phyloP scores from a whole-genome alignment of 1,140 invertebrate genomes.

The Drosophila dunni region DNA sequence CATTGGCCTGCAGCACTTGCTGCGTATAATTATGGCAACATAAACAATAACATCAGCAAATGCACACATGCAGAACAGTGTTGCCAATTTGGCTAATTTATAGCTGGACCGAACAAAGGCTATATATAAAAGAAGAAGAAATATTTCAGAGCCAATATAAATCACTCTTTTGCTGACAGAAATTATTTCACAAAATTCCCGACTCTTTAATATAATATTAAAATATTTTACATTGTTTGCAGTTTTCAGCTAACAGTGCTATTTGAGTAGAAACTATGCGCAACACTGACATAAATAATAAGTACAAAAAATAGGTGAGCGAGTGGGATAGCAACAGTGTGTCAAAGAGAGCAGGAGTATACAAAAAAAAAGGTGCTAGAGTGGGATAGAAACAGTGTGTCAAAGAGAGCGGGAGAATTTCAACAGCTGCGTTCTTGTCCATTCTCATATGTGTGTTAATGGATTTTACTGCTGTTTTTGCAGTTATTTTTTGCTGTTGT shows the following conservation, averaged over 20 bases:
- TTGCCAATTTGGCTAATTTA: no score
- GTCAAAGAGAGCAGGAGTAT: no score
- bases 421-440: conserved; percentile 27
- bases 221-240: no score
- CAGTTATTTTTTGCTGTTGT: conserved; percentile 28
- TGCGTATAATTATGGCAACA: conserved; percentile 75
- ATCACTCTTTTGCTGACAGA: no score
- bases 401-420: not conserved
- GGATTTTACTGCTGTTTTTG: conserved; percentile 51
- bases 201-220: no score
- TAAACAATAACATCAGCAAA: conserved; percentile 55
- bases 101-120: no score
- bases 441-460: conserved; percentile 57
- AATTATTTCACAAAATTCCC: no score
- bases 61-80: conserved; percentile 7
- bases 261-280: no score
- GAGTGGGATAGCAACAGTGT: not conserved
- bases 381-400: not conserved
- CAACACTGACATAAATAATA: not conserved
- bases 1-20: conserved; percentile 60
- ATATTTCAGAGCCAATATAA: no score
- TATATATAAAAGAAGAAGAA: no score
- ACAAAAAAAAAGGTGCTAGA: no score
- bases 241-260: no score
- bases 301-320: not conserved